A percentile compares a stretch with the other conserved stretches of the same genome.
phyloP scores from a whole-genome alignment of 2,888 invertebrate genomes.

The Tuta absoluta region DNA sequence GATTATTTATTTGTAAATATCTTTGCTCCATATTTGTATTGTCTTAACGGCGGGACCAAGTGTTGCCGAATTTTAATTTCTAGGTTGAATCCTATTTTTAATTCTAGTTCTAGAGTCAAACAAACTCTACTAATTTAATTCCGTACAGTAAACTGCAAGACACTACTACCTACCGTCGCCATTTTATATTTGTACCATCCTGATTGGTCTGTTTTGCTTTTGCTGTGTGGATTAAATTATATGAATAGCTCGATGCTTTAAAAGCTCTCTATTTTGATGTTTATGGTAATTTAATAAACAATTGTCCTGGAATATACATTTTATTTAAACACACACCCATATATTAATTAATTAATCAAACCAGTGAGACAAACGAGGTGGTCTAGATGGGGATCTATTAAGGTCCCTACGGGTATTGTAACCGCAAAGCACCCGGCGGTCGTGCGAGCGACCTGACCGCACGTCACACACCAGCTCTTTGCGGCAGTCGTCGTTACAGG shows the following conservation, averaged over 20 bases:
- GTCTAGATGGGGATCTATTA: constrained; percentile 72
- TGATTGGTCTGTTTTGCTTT: constrained; percentile 1
- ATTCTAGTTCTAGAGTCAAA: constrained; percentile 24
- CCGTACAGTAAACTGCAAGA: constrained; percentile 14
- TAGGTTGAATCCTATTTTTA: constrained; percentile 25
- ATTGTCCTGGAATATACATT: not conserved
- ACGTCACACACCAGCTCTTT: constrained; percentile 93
- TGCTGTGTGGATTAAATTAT: constrained; percentile 23
- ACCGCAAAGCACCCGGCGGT: constrained; percentile 90
- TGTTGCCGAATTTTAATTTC: constrained; percentile 25
- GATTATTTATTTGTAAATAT: constrained; percentile 25
- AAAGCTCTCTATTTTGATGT: constrained; percentile 33
- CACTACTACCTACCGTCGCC: not conserved
- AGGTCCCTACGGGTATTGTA: constrained; percentile 91
- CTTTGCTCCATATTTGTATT: constrained; percentile 22
- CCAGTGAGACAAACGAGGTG: constrained; percentile 50
- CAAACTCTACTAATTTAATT: constrained; percentile 4
- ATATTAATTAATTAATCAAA: not conserved
- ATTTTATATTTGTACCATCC: not conserved
- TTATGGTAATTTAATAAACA: constrained; percentile 24
- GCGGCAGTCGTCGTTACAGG: constrained; percentile 92
- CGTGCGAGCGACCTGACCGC: constrained; percentile 92
- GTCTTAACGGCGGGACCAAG: constrained; percentile 26
- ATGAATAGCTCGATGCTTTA: constrained; percentile 25
- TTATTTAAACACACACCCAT: not conserved